Evolutionary conservation across 2,888 invertebrate species (phyloP), one percentile per base, ranked within the genome.

Genomic region (Ophion costatus): DNA sequence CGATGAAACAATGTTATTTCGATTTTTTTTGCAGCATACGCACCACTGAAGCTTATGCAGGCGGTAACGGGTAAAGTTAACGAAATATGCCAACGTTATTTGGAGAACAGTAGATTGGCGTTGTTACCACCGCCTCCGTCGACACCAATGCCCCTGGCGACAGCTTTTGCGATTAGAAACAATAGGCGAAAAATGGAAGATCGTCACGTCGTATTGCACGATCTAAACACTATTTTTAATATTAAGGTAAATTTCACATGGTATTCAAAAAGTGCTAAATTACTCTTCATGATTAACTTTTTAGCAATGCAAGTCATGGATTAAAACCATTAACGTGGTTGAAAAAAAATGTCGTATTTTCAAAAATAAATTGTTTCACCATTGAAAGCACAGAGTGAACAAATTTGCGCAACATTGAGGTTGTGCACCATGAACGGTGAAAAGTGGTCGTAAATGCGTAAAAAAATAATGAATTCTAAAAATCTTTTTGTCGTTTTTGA

Each of bases 151-250:
- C 95, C 94, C 87, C 91, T 94, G 70, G 94, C 95, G 59, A 96
- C 96, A 86, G 95, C 96, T 51, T 96, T 95, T 90, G 97, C 97
- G 76, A 95, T 96, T 42, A 98, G 97, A 94, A 98, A 99, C 94
- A 95, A 95, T 56, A 95, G 98, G 78, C 95, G 98, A 82, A 96
- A 95, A 92, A 98, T 99, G 98, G 99, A 99, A 94, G 99, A 99
- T 93, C 95, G 98, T 70, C 97, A 98, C 92, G 96, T 98, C 4
- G 96, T 97, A 90, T 95, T 98, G 83, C 97, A 97, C 73, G 97
- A 98, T 92, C 95, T 98, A 90, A 97, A 98, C 93, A 95, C 96
- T 24, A 95, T 98, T 88, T 98, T 98, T 94, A 96, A 96, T 90
- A 95, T 97, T 89, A 95, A 97, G 95, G 97, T 97, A 92, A 91